Evolutionary conservation across 2,113 vertebrate genomes (phyloP), one percentile per base, ranked within the genome.

Genomic region (Chaenocephalus aceratus): DNA sequence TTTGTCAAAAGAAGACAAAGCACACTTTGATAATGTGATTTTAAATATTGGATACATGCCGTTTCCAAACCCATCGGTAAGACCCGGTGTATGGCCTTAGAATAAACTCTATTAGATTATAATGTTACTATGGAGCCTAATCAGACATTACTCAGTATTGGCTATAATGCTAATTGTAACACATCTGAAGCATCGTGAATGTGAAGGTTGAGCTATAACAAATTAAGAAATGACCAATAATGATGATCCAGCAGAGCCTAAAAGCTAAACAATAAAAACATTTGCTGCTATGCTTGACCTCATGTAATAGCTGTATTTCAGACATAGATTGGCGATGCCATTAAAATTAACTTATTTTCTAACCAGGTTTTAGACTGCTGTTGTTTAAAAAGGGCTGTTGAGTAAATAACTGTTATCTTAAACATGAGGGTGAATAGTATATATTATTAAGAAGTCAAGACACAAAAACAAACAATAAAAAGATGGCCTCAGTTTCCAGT

Each of bases 401-500:
- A 59, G 9, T 53, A 66, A 57, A 60, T 2, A 58, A 15, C 36
- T 41, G 75, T 82, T 30, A 54, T 64, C 18, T 68, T 83, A 73
- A 72, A 77, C 79, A 51, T 83, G 56, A 62, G 30, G 60, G 26
- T 7, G 36, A 54, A n/a, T 80, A 34, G 69, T 71, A 60, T 63
- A 72, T 36, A 75, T 70, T 60, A 81, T 61, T 58, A 68, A 77
- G 61, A 52, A 79, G 34, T 63, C 57, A 77, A 78, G 52, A 86
- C 65, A 82, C 62, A 84, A 21, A 65, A 80, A 78, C 44, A 78
- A 81, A 90, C 64, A 82, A 79, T 26, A 77, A 72, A 75, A 81
- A 72, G 67, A 62, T 82, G 75, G 76, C 70, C 79, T 85, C 61
- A 72, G 34, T 84, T 85, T 82, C 61, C 63, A 54, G 84, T 84